Evolutionary conservation across 2,797 vertebrate genomes (phyloP).

Genomic region (Lagorchestes hirsutus): DNA sequence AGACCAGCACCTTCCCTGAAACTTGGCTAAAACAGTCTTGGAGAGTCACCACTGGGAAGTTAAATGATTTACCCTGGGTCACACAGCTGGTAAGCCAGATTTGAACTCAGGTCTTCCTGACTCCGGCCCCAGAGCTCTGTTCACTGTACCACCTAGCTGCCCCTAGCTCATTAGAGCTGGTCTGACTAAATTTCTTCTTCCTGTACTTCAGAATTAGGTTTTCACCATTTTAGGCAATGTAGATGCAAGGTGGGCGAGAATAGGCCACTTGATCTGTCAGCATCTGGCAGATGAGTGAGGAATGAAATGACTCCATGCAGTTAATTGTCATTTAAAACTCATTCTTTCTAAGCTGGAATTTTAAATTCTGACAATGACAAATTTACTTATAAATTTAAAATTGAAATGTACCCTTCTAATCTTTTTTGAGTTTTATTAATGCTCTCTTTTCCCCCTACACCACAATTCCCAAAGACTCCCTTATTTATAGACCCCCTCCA

Average conservation of each 20-base stretch:
- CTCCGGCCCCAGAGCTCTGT: not conserved
- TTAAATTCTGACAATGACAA: not conserved
- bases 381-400: not conserved
- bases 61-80: not conserved
- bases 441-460: not conserved
- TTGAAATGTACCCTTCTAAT: not conserved
- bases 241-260: not conserved
- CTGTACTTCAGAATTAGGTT: rapidly evolving
- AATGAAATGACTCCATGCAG: not conserved
- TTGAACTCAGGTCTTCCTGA: not conserved
- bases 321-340: not conserved
- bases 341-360: conserved; percentile 9
- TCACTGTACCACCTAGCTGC: not conserved
- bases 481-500: not conserved
- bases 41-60: not conserved
- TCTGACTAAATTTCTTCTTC: not conserved
- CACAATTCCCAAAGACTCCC: not conserved
- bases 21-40: not conserved
- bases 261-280: not conserved
- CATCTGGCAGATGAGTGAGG: not conserved
- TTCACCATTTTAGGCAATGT: not conserved
- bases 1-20: not conserved
- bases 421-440: not conserved
- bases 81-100: not conserved
- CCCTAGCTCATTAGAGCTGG: not conserved